These are phyloP conservation scores for Tachina grossa DNA, from an alignment of 2,888 invertebrate species.

Conservation along the genomic window DNA sequence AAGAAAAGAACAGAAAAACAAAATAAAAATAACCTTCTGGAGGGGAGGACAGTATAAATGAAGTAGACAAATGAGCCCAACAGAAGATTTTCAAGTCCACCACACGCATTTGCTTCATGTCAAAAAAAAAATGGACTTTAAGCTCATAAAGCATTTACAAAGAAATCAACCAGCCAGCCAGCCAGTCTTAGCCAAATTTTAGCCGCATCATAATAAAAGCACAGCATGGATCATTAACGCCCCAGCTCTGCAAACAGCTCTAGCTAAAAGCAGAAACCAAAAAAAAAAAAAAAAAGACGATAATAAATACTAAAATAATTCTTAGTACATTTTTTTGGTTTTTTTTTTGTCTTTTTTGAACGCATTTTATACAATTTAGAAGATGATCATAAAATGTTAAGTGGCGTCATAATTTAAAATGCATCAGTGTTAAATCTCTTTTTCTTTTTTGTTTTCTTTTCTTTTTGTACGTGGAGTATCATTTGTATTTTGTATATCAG, in stretches of 20 bases:
- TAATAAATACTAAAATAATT: not conserved
- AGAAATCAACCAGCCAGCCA: conserved; percentile 48
- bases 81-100: conserved; percentile 15
- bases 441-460: conserved; percentile 12
- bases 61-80: conserved; percentile 76
- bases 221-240: conserved; percentile 72
- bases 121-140: too few relatives aligned
- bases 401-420: conserved; percentile 82
- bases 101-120: conserved; percentile 35
- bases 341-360: not conserved
- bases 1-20: not conserved
- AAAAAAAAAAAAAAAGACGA: not conserved
- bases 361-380: conserved; percentile 60
- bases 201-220: conserved; percentile 57
- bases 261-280: not conserved
- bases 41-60: conserved; percentile 63
- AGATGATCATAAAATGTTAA: conserved; percentile 78
- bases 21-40: not conserved
- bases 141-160: conserved; percentile 57
- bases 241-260: conserved; percentile 51
- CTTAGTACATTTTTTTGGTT: conserved; percentile 28
- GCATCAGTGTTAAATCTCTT: conserved; percentile 70
- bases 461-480: conserved; percentile 3
- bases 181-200: not conserved
- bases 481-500: conserved; percentile 10